These are phyloP conservation scores for Orthonevra nobilis DNA, from an alignment of 2,888 invertebrate species.

Conservation along the genomic window DNA sequence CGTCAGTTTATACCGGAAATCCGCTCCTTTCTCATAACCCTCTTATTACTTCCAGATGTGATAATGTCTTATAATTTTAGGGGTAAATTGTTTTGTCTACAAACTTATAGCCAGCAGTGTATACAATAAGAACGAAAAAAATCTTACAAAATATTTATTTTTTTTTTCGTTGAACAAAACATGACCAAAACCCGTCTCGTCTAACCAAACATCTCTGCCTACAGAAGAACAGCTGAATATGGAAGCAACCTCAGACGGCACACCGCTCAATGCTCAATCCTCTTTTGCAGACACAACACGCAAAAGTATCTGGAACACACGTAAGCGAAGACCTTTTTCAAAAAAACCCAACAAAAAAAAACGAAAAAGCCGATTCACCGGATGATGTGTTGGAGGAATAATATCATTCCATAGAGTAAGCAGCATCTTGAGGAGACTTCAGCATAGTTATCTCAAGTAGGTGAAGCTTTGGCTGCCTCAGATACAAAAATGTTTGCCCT, in stretches of 20 bases:
- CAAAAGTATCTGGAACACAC: constrained; percentile 3
- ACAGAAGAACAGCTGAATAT: neutral
- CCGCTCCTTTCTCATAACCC: too few relatives aligned
- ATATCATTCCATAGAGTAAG: constrained; percentile 29
- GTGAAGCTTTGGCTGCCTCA: neutral
- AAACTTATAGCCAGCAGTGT: neutral
- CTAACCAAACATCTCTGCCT: constrained; percentile 4
- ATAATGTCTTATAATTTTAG: too few relatives aligned
- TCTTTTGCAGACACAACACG: neutral
- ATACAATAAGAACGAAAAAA: constrained; percentile 1
- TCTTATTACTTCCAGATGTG: too few relatives aligned
- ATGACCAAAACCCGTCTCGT: neutral
- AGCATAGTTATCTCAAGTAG: too few relatives aligned
- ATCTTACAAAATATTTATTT: too few relatives aligned
- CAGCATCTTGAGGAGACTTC: constrained; percentile 23
- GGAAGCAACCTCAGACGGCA: too few relatives aligned
- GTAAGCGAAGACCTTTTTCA: constrained; percentile 19
- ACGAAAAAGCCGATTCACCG: neutral
- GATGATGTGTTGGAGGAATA: constrained; percentile 30
- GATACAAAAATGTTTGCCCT: neutral
- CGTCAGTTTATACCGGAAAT: too few relatives aligned
- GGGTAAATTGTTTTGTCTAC: too few relatives aligned
- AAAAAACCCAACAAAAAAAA: too few relatives aligned
- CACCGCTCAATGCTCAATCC: neutral
- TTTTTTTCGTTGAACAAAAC: too few relatives aligned